phyloP scores from a whole-genome alignment of 37 sponge, comb jelly and placozoan genomes.

The Oscarella lobularis region DNA sequence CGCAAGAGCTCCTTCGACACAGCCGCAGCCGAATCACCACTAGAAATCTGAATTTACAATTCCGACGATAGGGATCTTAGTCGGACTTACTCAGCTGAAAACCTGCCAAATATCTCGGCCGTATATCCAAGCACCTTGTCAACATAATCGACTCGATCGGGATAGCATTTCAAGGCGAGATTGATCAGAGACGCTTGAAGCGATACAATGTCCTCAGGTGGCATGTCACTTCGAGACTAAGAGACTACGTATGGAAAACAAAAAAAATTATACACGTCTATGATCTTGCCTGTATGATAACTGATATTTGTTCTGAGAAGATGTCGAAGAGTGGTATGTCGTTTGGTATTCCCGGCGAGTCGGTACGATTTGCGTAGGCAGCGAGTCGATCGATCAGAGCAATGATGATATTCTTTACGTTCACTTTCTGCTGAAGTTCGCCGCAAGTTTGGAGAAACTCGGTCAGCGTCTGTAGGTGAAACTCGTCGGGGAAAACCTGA shows the following conservation, averaged over 20 bases:
- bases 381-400: conserved; percentile 72
- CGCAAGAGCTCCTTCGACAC: conserved; percentile 46
- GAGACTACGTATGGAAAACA: neutral
- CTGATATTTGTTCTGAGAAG: conserved; percentile 87
- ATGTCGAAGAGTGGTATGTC: conserved; percentile 85
- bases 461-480: conserved; percentile 84
- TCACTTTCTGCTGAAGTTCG: conserved; percentile 67
- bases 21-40: neutral
- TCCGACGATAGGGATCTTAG: too few species aligned
- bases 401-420: conserved; percentile 90
- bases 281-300: conserved; percentile 62
- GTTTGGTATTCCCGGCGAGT: conserved; percentile 70
- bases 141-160: conserved; percentile 74
- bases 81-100: too few species aligned
- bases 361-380: conserved; percentile 63
- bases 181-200: conserved; percentile 77
- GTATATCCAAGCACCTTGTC: conserved; percentile 68
- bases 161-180: conserved; percentile 91
- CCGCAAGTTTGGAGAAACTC: conserved; percentile 62
- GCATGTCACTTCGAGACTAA: conserved; percentile 69
- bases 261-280: neutral
- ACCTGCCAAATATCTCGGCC: conserved; percentile 25
- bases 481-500: conserved; percentile 98
- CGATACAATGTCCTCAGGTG: conserved; percentile 69
- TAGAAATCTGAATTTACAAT: too few species aligned